phyloP scores from a whole-genome alignment of 1,140 invertebrate genomes.

The Listronotus oregonensis region DNA sequence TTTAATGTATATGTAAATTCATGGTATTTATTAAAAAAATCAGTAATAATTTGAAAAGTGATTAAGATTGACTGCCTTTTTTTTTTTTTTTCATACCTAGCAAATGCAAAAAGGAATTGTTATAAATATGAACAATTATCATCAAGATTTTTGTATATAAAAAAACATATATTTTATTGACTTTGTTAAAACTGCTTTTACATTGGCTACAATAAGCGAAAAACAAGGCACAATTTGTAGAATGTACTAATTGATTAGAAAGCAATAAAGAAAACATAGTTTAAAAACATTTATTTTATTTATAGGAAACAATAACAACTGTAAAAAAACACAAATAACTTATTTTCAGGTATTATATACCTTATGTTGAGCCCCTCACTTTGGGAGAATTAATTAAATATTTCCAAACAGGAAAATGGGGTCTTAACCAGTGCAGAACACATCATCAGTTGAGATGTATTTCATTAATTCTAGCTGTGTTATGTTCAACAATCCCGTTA shows the following conservation, averaged over 20 bases:
- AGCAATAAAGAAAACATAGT: constrained; percentile 15
- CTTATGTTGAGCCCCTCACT: not conserved
- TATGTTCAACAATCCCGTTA: constrained; percentile 17
- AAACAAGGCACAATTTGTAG: not conserved
- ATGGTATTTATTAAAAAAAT: too few species aligned
- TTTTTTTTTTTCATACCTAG: not conserved
- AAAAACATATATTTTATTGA: constrained; percentile 30
- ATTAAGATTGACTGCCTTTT: not conserved
- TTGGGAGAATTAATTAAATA: constrained; percentile 11
- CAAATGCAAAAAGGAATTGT: constrained; percentile 25
- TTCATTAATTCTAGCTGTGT: constrained; percentile 27
- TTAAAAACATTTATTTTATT: constrained; percentile 9
- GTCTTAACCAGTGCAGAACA: constrained; percentile 8
- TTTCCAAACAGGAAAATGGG: constrained; percentile 19
- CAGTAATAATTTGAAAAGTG: not conserved
- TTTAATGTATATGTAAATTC: too few species aligned
- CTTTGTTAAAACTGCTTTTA: constrained; percentile 24
- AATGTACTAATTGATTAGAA: constrained; percentile 6
- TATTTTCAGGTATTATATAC: not conserved
- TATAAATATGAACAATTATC: constrained; percentile 25
- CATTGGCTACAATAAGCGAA: constrained; percentile 9
- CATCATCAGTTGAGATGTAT: constrained; percentile 35
- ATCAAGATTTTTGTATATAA: constrained; percentile 13
- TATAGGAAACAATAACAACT: not conserved
- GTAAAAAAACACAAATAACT: not conserved